A percentile compares a stretch with the other conserved stretches of the same genome.
phyloP scores from a whole-genome alignment of 2,888 invertebrate genomes.

The Caenorhabditis uteleia region DNA sequence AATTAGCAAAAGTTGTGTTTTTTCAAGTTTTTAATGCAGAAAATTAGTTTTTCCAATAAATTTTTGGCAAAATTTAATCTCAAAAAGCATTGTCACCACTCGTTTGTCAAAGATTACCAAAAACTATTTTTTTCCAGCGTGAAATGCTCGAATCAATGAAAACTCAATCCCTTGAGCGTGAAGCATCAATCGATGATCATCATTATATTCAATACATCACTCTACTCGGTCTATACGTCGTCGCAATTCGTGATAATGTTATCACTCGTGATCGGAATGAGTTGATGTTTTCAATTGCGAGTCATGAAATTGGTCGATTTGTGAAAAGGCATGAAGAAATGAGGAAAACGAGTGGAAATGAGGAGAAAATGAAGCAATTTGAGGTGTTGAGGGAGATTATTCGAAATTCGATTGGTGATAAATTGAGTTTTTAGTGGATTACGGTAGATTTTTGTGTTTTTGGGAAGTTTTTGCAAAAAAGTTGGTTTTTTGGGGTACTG shows the following conservation, averaged over 20 bases:
- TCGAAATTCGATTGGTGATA: constrained; percentile 27
- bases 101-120: too few relatives aligned
- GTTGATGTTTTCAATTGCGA: constrained; percentile 51
- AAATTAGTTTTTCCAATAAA: too few relatives aligned
- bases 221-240: constrained; percentile 51
- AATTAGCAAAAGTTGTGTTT: too few relatives aligned
- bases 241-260: constrained; percentile 49
- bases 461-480: too few relatives aligned
- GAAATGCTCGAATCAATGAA: constrained; percentile 39
- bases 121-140: too few relatives aligned
- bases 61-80: too few relatives aligned
- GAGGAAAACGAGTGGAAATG: constrained; percentile 6
- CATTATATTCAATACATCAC: constrained; percentile 51
- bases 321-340: constrained; percentile 26
- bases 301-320: constrained; percentile 55
- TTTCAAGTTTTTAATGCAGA: too few relatives aligned
- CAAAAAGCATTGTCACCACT: too few relatives aligned
- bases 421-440: constrained; percentile 18
- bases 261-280: constrained; percentile 53
- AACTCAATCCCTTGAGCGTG: constrained; percentile 17
- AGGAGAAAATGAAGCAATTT: constrained; percentile 25
- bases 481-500: too few relatives aligned
- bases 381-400: constrained; percentile 45
- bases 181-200: constrained; percentile 36
- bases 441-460: too few relatives aligned